These are phyloP conservation scores for Drosophila ustulata DNA, from an alignment of 2,888 invertebrate genomes.

Conservation along the genomic window DNA sequence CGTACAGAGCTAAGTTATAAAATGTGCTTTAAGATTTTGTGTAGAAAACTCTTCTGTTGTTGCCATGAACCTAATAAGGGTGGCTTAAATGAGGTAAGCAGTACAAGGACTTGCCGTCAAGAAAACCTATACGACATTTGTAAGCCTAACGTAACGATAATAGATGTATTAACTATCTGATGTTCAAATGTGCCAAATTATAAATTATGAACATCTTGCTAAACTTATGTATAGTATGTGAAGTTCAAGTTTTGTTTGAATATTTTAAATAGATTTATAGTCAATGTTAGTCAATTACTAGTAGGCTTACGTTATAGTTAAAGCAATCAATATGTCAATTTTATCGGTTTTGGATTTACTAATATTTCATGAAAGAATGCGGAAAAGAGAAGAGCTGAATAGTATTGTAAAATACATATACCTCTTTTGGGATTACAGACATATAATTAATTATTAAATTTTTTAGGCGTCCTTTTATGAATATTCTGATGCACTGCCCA, in stretches of 20 bases:
- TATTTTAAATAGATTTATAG: neutral
- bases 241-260: neutral
- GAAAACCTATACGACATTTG: neutral
- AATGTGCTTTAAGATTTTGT: conserved; percentile 67
- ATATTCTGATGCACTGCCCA: conserved; percentile 79
- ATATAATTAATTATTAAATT: conserved; percentile 1
- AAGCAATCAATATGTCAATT: conserved; percentile 17
- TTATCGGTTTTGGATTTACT: conserved; percentile 25
- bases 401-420: conserved; percentile 28
- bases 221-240: too few relatives aligned
- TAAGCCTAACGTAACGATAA: neutral
- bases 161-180: neutral
- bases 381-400: neutral
- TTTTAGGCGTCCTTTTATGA: conserved; percentile 83
- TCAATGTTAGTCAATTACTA: neutral
- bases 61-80: conserved; percentile 68
- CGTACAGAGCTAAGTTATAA: neutral
- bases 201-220: too few relatives aligned
- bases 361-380: conserved; percentile 11
- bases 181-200: too few relatives aligned
- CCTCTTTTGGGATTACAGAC: neutral
- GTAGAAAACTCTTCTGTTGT: conserved; percentile 67
- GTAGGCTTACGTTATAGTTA: conserved; percentile 14
- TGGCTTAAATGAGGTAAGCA: conserved; percentile 84
- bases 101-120: neutral